These are phyloP conservation scores for Coracopsis vasa DNA, from an alignment of 2,113 vertebrate species.

Conservation along the genomic window DNA sequence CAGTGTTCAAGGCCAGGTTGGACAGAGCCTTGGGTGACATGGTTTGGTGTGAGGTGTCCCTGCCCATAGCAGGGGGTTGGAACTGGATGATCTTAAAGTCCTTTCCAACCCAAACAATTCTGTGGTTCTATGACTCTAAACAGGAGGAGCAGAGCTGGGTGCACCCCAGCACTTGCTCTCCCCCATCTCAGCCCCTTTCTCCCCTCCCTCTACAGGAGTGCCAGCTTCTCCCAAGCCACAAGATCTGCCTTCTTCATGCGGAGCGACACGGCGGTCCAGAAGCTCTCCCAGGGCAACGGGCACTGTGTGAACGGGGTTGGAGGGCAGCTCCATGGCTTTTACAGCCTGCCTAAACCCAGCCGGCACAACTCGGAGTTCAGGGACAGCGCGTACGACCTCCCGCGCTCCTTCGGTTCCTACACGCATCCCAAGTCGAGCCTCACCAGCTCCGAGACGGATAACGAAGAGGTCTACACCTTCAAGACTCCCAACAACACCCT, in stretches of 20 bases:
- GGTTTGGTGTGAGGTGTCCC: neutral
- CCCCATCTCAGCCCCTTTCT: neutral
- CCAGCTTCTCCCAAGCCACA: constrained; percentile 94
- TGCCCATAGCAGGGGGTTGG: neutral
- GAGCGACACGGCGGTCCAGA: constrained; percentile 88
- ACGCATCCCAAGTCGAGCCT: constrained; percentile 76
- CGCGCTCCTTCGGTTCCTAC: constrained; percentile 83
- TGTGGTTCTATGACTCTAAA: neutral
- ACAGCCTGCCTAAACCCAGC: constrained; percentile 91
- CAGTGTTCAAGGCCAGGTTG: neutral
- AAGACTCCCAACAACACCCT: constrained; percentile 92
- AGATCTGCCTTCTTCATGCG: constrained; percentile 85
- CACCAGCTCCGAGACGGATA: constrained; percentile 83
- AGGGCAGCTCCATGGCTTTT: constrained; percentile 88
- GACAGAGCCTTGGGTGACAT: neutral
- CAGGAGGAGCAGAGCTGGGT: neutral
- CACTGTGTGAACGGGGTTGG: constrained; percentile 88
- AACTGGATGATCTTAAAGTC: neutral
- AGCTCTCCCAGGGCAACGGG: constrained; percentile 88
- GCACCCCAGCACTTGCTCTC: accelerated
- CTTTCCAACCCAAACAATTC: neutral
- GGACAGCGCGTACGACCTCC: constrained; percentile 89
- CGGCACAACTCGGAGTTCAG: constrained; percentile 79
- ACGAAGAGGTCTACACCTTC: constrained; percentile 90
- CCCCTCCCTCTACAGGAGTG: constrained; percentile 79